phyloP scores from a whole-genome alignment of 1,140 invertebrate genomes.

The Drosophila setifemur region DNA sequence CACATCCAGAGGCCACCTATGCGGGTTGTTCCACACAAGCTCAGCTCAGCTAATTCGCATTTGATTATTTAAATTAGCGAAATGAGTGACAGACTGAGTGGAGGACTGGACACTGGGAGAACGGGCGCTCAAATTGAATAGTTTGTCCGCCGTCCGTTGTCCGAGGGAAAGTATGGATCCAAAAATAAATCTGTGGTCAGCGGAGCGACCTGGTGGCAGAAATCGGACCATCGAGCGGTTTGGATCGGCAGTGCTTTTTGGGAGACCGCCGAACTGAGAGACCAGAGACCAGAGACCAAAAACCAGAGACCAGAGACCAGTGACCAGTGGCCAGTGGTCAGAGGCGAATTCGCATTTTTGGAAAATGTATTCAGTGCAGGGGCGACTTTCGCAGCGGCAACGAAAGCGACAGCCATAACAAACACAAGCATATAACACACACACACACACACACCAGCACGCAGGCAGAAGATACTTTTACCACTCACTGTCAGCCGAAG shows the following conservation, averaged over 20 bases:
- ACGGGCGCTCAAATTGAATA: slow-evolving; percentile 66
- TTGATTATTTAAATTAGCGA: slow-evolving; percentile 77
- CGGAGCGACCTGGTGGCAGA: slow-evolving; percentile 9
- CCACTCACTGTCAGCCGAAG: too few relatives aligned
- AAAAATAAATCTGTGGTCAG: slow-evolving; percentile 22
- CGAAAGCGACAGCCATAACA: slow-evolving; percentile 74
- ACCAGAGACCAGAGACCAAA: too few relatives aligned
- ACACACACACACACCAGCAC: slow-evolving; percentile 6
- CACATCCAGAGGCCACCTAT: background rate
- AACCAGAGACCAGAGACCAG: too few relatives aligned
- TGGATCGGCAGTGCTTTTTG: slow-evolving; percentile 27
- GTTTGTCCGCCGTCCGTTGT: slow-evolving; percentile 53
- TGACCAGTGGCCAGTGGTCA: too few relatives aligned
- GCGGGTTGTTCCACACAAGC: too few relatives aligned
- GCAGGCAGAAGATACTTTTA: too few relatives aligned
- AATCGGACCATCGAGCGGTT: slow-evolving; percentile 11
- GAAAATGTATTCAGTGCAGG: slow-evolving; percentile 80
- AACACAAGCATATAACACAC: slow-evolving; percentile 7
- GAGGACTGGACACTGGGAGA: background rate
- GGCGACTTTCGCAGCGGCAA: slow-evolving; percentile 79
- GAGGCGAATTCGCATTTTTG: slow-evolving; percentile 66
- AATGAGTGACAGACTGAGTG: slow-evolving; percentile 64
- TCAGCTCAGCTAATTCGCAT: slow-evolving; percentile 55
- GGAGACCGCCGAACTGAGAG: slow-evolving; percentile 15
- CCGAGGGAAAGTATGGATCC: slow-evolving; percentile 43